phyloP scores from a whole-genome alignment of 2,113 vertebrate species.

The Mesoclemmys tuberculata region DNA sequence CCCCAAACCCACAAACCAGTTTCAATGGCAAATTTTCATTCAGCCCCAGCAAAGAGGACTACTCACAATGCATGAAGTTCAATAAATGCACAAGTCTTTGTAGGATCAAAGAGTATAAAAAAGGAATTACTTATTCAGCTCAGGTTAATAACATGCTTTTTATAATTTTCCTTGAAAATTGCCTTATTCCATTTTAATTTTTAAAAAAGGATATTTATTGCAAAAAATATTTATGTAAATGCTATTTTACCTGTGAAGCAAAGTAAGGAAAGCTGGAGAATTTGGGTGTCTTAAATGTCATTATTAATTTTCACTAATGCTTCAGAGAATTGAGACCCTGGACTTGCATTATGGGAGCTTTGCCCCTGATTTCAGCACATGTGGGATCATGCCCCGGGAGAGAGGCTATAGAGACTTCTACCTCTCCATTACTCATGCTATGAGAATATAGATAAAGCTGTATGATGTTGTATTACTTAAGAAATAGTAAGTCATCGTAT shows the following conservation, averaged over 20 bases:
- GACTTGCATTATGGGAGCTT: not conserved
- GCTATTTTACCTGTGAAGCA: not conserved
- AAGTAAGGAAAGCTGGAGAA: not conserved
- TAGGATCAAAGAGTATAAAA: not conserved
- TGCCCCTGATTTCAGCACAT: rapidly evolving
- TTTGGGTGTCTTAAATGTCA: not conserved
- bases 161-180: not conserved
- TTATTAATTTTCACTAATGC: not conserved
- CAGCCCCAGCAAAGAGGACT: not conserved
- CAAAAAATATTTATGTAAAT: not conserved
- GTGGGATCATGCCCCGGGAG: not conserved
- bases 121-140: not conserved
- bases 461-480: not conserved
- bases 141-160: not conserved
- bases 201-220: not conserved
- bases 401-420: not conserved
- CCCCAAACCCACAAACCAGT: not conserved
- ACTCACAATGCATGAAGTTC: not conserved
- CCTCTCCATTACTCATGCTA: not conserved
- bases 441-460: not conserved
- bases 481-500: not conserved
- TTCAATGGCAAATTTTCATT: not conserved
- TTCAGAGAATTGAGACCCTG: not conserved
- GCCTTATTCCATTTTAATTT: not conserved
- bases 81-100: not conserved